These are phyloP conservation scores for Pontoporia blainvillei DNA, from an alignment of 2,113 vertebrate genomes.

Conservation along the genomic window DNA sequence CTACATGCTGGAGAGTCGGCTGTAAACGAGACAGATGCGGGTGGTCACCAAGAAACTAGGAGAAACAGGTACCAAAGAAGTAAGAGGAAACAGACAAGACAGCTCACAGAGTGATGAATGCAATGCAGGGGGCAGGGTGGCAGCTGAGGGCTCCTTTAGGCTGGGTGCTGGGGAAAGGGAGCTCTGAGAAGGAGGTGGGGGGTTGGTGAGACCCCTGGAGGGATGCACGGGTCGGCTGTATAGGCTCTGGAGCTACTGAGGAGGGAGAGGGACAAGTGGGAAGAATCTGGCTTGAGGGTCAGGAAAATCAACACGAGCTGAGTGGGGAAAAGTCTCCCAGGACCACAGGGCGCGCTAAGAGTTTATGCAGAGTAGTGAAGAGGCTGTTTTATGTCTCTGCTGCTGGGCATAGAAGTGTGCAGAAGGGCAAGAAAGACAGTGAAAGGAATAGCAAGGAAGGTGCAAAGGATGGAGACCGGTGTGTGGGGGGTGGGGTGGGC, in stretches of 20 bases:
- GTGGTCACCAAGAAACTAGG: neutral
- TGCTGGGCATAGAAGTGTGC: neutral
- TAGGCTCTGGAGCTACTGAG: too few species aligned
- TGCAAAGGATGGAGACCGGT: neutral
- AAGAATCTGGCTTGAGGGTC: neutral
- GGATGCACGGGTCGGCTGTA: neutral
- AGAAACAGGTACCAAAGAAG: neutral
- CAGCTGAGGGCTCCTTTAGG: neutral
- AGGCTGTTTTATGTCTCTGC: neutral
- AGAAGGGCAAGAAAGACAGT: neutral
- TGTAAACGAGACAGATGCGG: neutral
- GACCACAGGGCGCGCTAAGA: neutral
- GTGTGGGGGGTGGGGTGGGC: neutral
- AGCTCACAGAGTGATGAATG: neutral
- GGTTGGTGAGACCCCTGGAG: too few species aligned
- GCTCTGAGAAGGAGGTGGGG: neutral
- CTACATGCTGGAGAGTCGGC: neutral
- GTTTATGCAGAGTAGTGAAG: neutral
- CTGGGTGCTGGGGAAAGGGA: neutral
- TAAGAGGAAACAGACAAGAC: neutral
- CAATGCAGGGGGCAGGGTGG: accelerated
- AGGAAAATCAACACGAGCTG: neutral
- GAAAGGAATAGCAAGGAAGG: neutral
- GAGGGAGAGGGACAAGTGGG: neutral
- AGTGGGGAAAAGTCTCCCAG: neutral